These are phyloP conservation scores for Echinops telfairi DNA, from an alignment of 2,113 vertebrate species.

Conservation along the genomic window DNA sequence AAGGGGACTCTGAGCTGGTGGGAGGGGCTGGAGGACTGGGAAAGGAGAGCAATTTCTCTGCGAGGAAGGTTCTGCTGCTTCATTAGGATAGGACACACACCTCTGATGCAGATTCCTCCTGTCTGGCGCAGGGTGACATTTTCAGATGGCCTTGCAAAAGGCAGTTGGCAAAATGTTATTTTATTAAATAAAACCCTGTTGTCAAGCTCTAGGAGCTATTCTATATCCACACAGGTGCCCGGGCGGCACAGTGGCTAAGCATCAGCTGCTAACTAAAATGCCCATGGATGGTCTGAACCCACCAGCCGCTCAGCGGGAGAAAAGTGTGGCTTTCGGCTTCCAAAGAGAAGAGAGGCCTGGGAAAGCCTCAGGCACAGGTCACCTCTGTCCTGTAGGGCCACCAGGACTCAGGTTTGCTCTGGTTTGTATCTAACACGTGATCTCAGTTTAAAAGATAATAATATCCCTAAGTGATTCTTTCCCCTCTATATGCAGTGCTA, in stretches of 20 bases:
- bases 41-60: constrained; percentile 53
- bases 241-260: not conserved
- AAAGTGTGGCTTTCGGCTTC: not conserved
- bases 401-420: not conserved
- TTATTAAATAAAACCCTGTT: constrained; percentile 73
- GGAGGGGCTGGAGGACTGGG: not conserved
- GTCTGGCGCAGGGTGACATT: constrained; percentile 72
- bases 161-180: constrained; percentile 69
- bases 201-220: constrained; percentile 60
- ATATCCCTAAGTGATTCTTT: constrained; percentile 49
- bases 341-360: not conserved
- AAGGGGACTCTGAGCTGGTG: not conserved
- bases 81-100: constrained; percentile 69
- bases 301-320: not conserved
- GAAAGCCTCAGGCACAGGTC: not conserved
- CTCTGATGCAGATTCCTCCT: constrained; percentile 78
- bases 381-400: not conserved
- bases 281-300: not conserved
- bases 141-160: constrained; percentile 58
- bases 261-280: not conserved
- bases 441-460: constrained; percentile 41
- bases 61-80: constrained; percentile 28
- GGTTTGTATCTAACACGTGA: constrained; percentile 52
- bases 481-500: not conserved
- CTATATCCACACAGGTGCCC: constrained; percentile 37